A percentile compares a stretch with the other conserved stretches of the same genome.
These are phyloP conservation scores for Parazoanthus atlanticus DNA, from an alignment of 92 coral and sea anemone species.

Conservation along the genomic window DNA sequence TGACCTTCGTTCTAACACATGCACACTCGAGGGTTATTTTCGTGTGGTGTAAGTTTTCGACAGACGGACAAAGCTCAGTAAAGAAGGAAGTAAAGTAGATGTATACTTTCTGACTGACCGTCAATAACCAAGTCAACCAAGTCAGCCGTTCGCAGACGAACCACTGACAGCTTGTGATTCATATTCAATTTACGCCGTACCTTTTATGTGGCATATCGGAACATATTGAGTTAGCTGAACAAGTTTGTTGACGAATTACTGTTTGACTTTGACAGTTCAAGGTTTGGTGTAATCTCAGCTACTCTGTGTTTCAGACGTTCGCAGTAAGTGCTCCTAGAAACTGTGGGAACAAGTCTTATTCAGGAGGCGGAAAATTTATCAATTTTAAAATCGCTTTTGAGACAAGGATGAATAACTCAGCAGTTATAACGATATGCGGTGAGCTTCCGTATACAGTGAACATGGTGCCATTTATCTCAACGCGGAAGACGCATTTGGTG, in stretches of 20 bases:
- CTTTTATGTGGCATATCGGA: neutral
- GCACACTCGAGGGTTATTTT: neutral
- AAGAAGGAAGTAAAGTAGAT: neutral
- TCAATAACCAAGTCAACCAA: neutral
- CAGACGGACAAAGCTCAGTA: neutral
- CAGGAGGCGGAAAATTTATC: too few species aligned
- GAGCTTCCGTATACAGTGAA: constrained; percentile 69
- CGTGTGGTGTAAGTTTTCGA: neutral
- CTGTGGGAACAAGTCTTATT: neutral
- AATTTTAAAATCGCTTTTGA: neutral
- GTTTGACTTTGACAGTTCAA: constrained; percentile 2
- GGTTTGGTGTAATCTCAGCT: neutral
- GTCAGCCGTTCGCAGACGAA: neutral
- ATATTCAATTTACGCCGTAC: neutral
- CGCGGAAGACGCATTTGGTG: constrained; percentile 42
- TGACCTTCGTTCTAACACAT: neutral
- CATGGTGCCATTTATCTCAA: constrained; percentile 55
- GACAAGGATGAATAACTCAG: constrained; percentile 15
- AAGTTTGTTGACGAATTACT: constrained; percentile 11
- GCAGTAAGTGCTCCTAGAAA: neutral
- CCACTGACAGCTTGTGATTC: neutral
- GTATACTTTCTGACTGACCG: neutral
- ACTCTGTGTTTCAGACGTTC: neutral
- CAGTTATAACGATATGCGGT: constrained; percentile 28
- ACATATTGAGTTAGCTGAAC: constrained; percentile 14